phyloP scores from a whole-genome alignment of 1,140 invertebrate genomes.

The Zophobas morio region DNA sequence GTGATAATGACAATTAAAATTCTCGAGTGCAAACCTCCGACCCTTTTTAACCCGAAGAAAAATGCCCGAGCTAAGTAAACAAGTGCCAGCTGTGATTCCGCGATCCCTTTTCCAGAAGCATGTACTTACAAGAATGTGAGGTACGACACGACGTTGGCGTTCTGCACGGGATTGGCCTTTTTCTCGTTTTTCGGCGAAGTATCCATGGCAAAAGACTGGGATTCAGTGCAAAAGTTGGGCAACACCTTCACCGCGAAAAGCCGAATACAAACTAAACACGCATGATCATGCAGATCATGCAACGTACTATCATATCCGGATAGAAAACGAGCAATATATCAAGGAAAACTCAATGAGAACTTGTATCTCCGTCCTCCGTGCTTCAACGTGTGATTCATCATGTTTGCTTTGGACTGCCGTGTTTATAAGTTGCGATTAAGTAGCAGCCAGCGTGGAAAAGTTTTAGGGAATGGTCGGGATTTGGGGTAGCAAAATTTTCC shows the following conservation, averaged over 20 bases:
- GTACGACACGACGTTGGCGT: constrained; percentile 16
- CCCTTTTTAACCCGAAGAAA: too few relatives aligned
- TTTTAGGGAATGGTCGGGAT: too few relatives aligned
- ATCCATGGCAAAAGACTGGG: constrained; percentile 15
- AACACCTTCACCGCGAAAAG: constrained; percentile 16
- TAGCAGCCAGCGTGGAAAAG: too few relatives aligned
- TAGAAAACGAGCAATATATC: constrained; percentile 24
- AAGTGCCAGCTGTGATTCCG: neutral
- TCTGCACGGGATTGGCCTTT: constrained; percentile 23
- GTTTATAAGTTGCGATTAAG: neutral
- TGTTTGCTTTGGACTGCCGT: neutral
- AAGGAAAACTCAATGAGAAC: constrained; percentile 34
- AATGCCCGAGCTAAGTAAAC: too few relatives aligned
- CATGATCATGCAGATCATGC: constrained; percentile 38
- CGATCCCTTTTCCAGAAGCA: neutral
- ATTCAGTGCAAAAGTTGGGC: neutral
- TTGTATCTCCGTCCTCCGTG: constrained; percentile 12
- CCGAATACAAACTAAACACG: constrained; percentile 38
- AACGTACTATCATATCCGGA: constrained; percentile 21
- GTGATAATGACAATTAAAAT: too few relatives aligned
- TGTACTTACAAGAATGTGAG: constrained; percentile 34
- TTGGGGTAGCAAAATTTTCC: too few relatives aligned
- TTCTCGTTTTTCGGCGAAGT: constrained; percentile 21
- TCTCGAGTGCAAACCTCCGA: too few relatives aligned
- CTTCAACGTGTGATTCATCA: neutral